A percentile compares a stretch with the other conserved stretches of the same genome.
Evolutionary conservation across 2,888 invertebrate genomes (phyloP).

Genomic region (Malthinus seriepunctatus): DNA sequence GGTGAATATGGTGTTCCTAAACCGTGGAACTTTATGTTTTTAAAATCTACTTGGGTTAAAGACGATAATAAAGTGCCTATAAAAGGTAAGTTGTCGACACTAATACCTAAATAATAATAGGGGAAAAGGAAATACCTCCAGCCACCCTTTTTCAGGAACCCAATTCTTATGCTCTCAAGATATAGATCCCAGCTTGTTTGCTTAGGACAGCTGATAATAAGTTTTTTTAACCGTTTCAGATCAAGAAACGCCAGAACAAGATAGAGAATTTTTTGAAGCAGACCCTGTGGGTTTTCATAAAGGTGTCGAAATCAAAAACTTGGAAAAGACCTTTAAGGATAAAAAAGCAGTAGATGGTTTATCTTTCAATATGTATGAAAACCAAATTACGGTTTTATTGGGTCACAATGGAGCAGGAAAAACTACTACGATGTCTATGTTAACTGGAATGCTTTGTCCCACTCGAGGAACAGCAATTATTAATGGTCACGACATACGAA

Average conservation of each 20-base stretch:
- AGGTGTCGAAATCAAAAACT: constrained; percentile 57
- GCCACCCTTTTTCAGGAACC: too few relatives aligned
- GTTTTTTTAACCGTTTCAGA: neutral
- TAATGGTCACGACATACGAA: constrained; percentile 72
- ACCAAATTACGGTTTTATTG: constrained; percentile 84
- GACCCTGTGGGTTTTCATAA: constrained; percentile 46
- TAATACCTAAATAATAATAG: neutral
- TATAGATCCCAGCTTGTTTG: too few relatives aligned
- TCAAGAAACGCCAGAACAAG: neutral
- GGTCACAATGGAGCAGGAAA: constrained; percentile 89
- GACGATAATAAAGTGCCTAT: too few relatives aligned
- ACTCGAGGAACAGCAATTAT: constrained; percentile 71
- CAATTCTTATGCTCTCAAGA: too few relatives aligned
- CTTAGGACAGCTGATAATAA: too few relatives aligned
- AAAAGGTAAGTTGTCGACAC: neutral
- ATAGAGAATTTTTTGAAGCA: constrained; percentile 54
- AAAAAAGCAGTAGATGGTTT: constrained; percentile 69
- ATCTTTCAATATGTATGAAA: constrained; percentile 80
- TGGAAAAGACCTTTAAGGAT: constrained; percentile 11
- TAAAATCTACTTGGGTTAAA: constrained; percentile 23
- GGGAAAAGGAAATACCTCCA: neutral
- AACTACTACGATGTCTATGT: constrained; percentile 91
- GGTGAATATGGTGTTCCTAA: constrained; percentile 55
- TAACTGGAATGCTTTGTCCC: constrained; percentile 77
- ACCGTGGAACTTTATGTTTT: constrained; percentile 25